Conservation (phyloP, 2,797 vertebrate species). For the Sebastes hubbsi region DNA sequence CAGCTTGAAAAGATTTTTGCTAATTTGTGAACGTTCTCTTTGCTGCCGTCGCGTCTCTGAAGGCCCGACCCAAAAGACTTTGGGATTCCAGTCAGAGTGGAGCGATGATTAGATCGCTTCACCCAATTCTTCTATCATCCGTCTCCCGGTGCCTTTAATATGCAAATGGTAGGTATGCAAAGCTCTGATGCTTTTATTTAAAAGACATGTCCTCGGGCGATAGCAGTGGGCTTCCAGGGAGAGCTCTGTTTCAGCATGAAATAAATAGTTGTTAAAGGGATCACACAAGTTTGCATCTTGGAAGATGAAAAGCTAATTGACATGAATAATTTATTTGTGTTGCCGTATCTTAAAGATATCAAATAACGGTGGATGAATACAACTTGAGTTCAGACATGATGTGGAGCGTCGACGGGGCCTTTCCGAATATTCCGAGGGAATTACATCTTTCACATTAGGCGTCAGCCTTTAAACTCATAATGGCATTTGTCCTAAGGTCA, state of each 20-base stretch:
- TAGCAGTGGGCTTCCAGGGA: slow-evolving; percentile 88
- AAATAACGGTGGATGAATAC: slow-evolving; percentile 75
- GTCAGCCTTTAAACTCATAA: slow-evolving; percentile 77
- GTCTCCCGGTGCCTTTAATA: slow-evolving; percentile 83
- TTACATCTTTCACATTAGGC: slow-evolving; percentile 73
- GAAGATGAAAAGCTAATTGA: slow-evolving; percentile 94
- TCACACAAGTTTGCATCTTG: slow-evolving; percentile 91
- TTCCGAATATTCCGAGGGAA: slow-evolving; percentile 78
- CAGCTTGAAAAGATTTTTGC: slow-evolving; percentile 54
- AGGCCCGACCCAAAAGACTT: slow-evolving; percentile 72
- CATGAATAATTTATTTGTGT: slow-evolving; percentile 88
- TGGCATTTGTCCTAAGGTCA: slow-evolving; percentile 82
- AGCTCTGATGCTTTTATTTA: slow-evolving; percentile 94
- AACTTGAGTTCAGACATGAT: slow-evolving; percentile 79
- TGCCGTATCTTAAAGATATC: slow-evolving; percentile 88
- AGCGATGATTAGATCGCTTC: slow-evolving; percentile 81
- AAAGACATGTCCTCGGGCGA: slow-evolving; percentile 92
- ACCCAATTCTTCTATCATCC: slow-evolving; percentile 78
- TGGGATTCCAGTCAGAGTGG: slow-evolving; percentile 82
- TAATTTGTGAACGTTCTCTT: slow-evolving; percentile 67
- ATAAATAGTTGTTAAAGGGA: slow-evolving; percentile 96
- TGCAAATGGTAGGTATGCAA: slow-evolving; percentile 94
- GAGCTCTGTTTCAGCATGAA: slow-evolving; percentile 89
- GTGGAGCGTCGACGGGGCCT: slow-evolving; percentile 50
- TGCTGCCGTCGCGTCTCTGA: slow-evolving; percentile 62